Conservation (phyloP, 2,888 invertebrate genomes). For the Metalampra italica region DNA sequence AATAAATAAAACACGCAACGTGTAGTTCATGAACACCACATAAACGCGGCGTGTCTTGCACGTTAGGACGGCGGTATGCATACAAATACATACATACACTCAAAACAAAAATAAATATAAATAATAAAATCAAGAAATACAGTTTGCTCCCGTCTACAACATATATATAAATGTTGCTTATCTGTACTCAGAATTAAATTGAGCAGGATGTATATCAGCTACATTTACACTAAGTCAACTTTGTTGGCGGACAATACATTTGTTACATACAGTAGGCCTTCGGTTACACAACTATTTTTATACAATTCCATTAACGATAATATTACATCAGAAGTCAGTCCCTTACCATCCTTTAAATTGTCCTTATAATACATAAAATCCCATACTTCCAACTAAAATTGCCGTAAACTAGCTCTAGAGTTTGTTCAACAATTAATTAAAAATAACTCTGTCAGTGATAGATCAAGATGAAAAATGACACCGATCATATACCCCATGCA, state of each 20-base stretch:
- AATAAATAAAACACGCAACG: not conserved
- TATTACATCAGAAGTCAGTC: conserved; percentile 73
- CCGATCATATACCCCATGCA: no score
- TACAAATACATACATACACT: no score
- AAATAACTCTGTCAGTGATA: conserved; percentile 4
- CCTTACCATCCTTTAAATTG: conserved; percentile 59
- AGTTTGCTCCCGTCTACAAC: conserved; percentile 49
- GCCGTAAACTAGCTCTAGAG: conserved; percentile 51
- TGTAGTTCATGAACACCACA: conserved; percentile 15
- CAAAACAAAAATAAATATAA: conserved; percentile 12
- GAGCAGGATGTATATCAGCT: conserved; percentile 70
- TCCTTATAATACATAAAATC: conserved; percentile 70
- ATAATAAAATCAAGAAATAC: conserved; percentile 27
- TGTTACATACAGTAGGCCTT: conserved; percentile 64
- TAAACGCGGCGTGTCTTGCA: not conserved
- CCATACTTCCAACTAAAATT: conserved; percentile 63
- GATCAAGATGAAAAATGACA: no score
- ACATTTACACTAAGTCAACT: conserved; percentile 69
- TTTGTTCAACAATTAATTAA: no score
- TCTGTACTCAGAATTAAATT: conserved; percentile 69
- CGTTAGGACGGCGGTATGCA: conserved; percentile 3
- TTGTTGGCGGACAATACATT: conserved; percentile 63
- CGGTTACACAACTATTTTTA: conserved; percentile 63
- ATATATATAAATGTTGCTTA: conserved; percentile 47
- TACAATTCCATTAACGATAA: conserved; percentile 70